Conservation (phyloP, 2,888 invertebrate genomes). For the Drosophila affinis region DNA sequence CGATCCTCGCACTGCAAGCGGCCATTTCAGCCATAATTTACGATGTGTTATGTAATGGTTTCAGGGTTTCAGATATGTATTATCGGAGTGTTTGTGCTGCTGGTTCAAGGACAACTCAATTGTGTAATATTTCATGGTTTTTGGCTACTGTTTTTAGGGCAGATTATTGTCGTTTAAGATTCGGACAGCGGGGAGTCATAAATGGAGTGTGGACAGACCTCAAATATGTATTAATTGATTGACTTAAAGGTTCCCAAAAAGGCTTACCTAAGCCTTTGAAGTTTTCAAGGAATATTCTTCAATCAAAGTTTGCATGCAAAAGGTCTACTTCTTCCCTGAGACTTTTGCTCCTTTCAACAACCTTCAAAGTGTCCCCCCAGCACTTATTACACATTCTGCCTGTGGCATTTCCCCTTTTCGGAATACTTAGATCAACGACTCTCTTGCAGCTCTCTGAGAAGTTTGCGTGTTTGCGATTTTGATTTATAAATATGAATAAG, state of each 20-base stretch:
- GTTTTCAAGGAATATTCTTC: background rate
- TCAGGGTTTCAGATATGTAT: background rate
- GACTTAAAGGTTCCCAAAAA: background rate
- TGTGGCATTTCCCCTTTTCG: constrained; percentile 55
- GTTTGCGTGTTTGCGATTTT: constrained; percentile 75
- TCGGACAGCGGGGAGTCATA: background rate
- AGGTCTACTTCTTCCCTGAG: background rate
- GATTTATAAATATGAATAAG: constrained; percentile 77
- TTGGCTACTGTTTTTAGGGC: constrained; percentile 29
- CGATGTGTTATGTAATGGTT: constrained; percentile 67
- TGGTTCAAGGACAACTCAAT: constrained; percentile 43
- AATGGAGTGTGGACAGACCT: background rate
- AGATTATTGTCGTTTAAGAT: background rate
- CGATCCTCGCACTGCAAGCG: constrained; percentile 61
- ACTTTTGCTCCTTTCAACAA: background rate
- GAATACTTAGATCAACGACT: constrained; percentile 64
- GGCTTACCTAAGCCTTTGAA: background rate
- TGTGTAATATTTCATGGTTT: constrained; percentile 28
- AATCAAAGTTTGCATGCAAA: constrained; percentile 10
- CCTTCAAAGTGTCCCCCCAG: constrained; percentile 50
- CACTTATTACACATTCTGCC: constrained; percentile 58
- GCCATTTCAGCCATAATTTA: constrained; percentile 75
- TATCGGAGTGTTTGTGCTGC: constrained; percentile 39
- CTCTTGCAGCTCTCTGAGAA: constrained; percentile 55
- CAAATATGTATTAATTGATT: background rate